Base-by-base conservation (phyloP, 2,797 vertebrate genomes). In the Chiroxiphia lanceolata region DNA sequence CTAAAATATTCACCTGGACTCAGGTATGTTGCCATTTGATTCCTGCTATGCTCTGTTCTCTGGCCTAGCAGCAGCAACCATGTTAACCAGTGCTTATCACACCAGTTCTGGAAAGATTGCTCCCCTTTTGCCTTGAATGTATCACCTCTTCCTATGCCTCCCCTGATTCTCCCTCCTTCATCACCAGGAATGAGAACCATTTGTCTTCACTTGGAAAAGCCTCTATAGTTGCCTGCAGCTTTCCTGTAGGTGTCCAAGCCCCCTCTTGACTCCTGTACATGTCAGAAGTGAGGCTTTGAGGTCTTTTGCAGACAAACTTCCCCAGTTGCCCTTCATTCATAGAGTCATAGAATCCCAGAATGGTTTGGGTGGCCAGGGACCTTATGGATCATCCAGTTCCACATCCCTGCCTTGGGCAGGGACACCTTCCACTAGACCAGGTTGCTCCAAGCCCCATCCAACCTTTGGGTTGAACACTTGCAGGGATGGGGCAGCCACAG, bases 11-110 rank as follows among this genome's bases (percentile, higher is more conserved):
- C 13, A 14, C 25, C 56, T 38, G 22, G 59, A 34, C 64, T 85
- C 29, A 15, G 47, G 27, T 5, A 8, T 0, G 0, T 3, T 45
- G 56, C 42, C 3, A 0, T 22, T 15, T 64, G 15, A 10, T 7
- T 16, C 4, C 40, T 44, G 60, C 34, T 67, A 4, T 5, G 3
- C 21, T 27, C 50, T 44, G 47, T 56, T 21, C 45, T 68, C 75
- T 3, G 5, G 65, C 15, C 51, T 31, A 26, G 48, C 21, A 16
- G 22, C 42, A 75, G 53, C 33, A 72, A 40, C 56, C 29, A 3
- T n/a, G 8, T 16, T 65, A 31, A 21, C 1, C 4, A 51, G 22
- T 4, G 16, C 34, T 70, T 57, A 26, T 15, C 33, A 36, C n/a
- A 6, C 7, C 20, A 15, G 31, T 26, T 56, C 79, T 64, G 45